phyloP scores from a whole-genome alignment of 1,140 invertebrate species.

The Phthorimaea operculella region DNA sequence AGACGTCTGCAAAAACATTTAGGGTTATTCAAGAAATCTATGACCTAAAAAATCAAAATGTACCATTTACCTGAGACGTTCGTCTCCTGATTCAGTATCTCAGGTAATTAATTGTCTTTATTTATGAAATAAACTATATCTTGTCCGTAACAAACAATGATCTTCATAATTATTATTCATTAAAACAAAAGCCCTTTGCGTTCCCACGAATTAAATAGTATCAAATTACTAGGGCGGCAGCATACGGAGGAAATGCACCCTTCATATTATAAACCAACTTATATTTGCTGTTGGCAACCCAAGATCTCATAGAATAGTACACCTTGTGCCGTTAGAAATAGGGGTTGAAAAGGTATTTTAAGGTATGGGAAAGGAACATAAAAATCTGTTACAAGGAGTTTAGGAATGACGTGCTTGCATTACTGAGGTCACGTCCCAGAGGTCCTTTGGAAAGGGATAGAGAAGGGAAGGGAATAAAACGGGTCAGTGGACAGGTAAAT shows the following conservation, averaged over 20 bases:
- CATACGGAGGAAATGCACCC: slow-evolving; percentile 25
- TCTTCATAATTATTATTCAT: slow-evolving; percentile 12
- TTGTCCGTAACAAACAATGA: too few species aligned
- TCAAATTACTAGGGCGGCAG: slow-evolving; percentile 46
- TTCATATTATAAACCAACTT: slow-evolving; percentile 11
- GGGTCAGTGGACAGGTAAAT: slow-evolving; percentile 61
- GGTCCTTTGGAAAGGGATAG: slow-evolving; percentile 9
- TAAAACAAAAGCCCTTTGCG: slow-evolving; percentile 15
- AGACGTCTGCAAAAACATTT: too few species aligned
- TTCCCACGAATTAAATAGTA: slow-evolving; percentile 49
- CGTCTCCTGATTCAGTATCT: background rate
- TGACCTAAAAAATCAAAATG: too few species aligned
- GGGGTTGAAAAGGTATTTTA: too few species aligned
- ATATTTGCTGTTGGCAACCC: background rate
- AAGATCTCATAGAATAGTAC: background rate
- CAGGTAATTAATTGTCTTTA: too few species aligned
- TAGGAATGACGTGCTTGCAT: slow-evolving; percentile 48
- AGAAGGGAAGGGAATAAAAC: slow-evolving; percentile 41
- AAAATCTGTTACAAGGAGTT: slow-evolving; percentile 46
- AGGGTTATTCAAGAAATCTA: too few species aligned
- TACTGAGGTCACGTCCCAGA: slow-evolving; percentile 31
- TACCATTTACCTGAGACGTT: background rate
- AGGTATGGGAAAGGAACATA: slow-evolving; percentile 18
- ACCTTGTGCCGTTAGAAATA: too few species aligned
- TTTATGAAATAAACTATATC: too few species aligned